Conservation (phyloP, 2,113 vertebrate species). For the Eudyptes chrysolophus region DNA sequence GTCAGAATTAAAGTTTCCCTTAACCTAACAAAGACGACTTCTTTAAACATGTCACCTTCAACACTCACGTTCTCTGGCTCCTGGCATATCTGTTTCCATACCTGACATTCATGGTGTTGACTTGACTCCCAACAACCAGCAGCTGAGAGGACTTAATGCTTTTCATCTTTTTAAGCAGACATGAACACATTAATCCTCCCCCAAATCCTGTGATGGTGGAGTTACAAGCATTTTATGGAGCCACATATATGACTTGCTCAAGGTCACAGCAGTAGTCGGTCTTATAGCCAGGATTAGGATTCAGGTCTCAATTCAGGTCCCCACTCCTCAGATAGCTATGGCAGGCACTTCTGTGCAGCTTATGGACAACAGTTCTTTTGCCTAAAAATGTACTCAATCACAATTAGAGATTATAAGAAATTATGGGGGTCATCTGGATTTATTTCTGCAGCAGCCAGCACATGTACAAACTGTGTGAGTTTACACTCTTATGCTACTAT, state of each 20-base stretch:
- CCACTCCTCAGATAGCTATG: not conserved
- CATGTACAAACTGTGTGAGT: not conserved
- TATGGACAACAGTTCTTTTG: not conserved
- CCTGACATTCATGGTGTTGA: not conserved
- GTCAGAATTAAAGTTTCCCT: not conserved
- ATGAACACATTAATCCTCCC: not conserved
- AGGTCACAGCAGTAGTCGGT: not conserved
- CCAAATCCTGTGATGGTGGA: not conserved
- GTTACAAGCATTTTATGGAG: not conserved
- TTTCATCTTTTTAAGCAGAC: slow-evolving; percentile 11
- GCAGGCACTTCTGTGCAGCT: not conserved
- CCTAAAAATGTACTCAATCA: slow-evolving; percentile 1
- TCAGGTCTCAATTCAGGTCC: not conserved
- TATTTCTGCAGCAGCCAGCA: not conserved
- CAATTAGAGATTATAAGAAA: not conserved
- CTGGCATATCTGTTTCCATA: not conserved
- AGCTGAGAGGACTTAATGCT: not conserved
- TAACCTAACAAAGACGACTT: not conserved
- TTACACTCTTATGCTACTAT: not conserved
- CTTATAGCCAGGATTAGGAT: not conserved
- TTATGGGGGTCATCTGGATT: not conserved
- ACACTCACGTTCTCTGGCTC: not conserved
- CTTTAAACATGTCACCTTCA: not conserved
- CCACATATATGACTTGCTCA: not conserved
- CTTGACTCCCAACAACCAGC: not conserved